Evolutionary conservation across 2,797 vertebrate species (phyloP).

Genomic region (Myotis vivesi): DNA sequence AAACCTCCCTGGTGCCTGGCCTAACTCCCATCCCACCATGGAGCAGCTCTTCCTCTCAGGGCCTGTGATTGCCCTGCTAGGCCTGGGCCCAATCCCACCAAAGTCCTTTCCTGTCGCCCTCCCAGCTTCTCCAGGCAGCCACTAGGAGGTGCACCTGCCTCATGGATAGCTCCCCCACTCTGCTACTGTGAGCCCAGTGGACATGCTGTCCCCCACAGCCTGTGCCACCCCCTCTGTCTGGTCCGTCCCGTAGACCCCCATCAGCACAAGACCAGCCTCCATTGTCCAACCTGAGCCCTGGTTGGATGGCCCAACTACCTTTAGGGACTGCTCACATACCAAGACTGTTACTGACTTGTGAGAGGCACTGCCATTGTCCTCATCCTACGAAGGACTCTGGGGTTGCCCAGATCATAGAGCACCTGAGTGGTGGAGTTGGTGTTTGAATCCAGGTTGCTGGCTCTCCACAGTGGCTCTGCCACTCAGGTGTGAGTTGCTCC

Average conservation of each 20-base stretch:
- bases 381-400: neutral
- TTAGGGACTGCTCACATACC: neutral
- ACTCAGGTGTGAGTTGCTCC: neutral
- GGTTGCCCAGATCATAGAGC: neutral
- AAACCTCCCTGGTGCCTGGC: neutral
- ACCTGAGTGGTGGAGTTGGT: neutral
- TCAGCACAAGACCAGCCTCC: neutral
- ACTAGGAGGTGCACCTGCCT: conserved; percentile 33
- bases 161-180: neutral
- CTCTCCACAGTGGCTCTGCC: neutral
- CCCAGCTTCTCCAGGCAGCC: neutral
- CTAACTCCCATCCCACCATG: neutral
- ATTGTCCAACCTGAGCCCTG: neutral
- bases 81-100: rapidly evolving
- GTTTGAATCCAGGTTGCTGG: neutral
- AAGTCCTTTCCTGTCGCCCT: neutral
- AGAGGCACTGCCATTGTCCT: neutral
- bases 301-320: neutral
- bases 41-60: neutral
- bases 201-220: neutral
- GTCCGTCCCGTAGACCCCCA: neutral
- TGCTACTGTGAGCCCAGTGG: neutral
- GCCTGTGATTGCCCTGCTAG: neutral
- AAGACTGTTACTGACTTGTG: neutral
- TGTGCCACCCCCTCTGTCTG: neutral